Evolutionary conservation across 2,113 vertebrate species (phyloP).

Genomic region (Corythoichthys haematopterus): DNA sequence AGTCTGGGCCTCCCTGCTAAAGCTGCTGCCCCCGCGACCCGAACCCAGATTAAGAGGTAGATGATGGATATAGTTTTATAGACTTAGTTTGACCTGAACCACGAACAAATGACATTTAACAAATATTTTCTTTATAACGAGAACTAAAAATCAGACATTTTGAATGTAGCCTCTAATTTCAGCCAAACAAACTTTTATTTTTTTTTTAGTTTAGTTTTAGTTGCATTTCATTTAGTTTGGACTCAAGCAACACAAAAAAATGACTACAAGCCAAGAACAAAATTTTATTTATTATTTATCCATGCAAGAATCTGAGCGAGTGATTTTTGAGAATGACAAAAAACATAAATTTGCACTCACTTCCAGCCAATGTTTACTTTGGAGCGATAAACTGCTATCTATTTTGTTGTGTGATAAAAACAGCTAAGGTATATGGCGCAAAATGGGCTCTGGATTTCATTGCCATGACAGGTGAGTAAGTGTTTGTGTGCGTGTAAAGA

Average conservation of each 20-base stretch:
- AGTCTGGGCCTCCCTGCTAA: no score
- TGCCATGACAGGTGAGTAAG: slow-evolving; percentile 4
- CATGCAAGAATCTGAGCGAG: not conserved
- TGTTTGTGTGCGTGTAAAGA: not conserved
- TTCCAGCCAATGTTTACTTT: not conserved
- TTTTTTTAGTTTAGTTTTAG: no score
- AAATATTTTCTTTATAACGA: no score
- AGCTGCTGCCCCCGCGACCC: no score
- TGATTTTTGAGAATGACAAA: not conserved
- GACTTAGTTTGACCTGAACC: no score
- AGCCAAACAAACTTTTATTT: no score
- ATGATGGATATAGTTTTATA: no score
- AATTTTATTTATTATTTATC: not conserved
- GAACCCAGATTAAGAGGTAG: no score
- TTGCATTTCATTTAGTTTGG: no score
- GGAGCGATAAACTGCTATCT: not conserved
- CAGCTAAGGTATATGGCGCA: not conserved
- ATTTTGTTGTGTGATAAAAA: not conserved
- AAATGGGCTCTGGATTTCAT: not conserved
- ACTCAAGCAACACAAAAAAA: not conserved
- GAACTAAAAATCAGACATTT: no score
- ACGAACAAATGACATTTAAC: no score
- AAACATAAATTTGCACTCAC: not conserved
- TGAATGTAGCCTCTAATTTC: no score
- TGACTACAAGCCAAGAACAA: not conserved